These are phyloP conservation scores for Malacoraja senta DNA, from an alignment of 2,797 vertebrate genomes.

Conservation along the genomic window DNA sequence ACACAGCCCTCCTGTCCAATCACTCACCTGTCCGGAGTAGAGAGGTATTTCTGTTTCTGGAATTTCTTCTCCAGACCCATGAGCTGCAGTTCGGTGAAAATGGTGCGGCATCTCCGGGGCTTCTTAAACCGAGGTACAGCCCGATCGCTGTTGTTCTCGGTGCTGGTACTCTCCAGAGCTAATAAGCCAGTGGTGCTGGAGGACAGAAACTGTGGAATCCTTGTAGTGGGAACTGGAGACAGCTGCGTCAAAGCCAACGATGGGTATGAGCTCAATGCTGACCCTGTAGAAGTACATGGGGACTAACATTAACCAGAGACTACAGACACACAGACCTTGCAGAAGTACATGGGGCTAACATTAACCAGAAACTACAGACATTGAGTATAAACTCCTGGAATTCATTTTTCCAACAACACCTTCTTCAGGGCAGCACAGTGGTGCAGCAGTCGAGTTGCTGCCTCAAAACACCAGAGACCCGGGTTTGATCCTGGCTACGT, in stretches of 20 bases:
- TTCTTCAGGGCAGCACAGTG: too few relatives aligned
- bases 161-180: constrained; percentile 60
- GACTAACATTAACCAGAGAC: not conserved
- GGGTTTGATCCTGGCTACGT: too few relatives aligned
- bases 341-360: not conserved
- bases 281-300: not conserved
- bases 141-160: constrained; percentile 85
- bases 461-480: too few relatives aligned
- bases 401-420: not conserved
- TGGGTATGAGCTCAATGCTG: not conserved
- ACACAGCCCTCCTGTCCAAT: not conserved
- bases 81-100: constrained; percentile 95
- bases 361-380: not conserved
- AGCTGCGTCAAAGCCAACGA: not conserved
- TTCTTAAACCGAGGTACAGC: constrained; percentile 72
- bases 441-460: too few relatives aligned
- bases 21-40: constrained; percentile 88
- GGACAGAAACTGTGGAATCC: not conserved
- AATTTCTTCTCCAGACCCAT: constrained; percentile 98
- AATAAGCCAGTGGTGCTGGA: not conserved
- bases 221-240: not conserved
- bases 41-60: constrained; percentile 97
- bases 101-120: constrained; percentile 86
- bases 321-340: not conserved
- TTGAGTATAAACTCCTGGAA: not conserved